These are phyloP conservation scores for Drosophila bifasciata DNA, from an alignment of 1,140 invertebrate genomes.

Conservation along the genomic window DNA sequence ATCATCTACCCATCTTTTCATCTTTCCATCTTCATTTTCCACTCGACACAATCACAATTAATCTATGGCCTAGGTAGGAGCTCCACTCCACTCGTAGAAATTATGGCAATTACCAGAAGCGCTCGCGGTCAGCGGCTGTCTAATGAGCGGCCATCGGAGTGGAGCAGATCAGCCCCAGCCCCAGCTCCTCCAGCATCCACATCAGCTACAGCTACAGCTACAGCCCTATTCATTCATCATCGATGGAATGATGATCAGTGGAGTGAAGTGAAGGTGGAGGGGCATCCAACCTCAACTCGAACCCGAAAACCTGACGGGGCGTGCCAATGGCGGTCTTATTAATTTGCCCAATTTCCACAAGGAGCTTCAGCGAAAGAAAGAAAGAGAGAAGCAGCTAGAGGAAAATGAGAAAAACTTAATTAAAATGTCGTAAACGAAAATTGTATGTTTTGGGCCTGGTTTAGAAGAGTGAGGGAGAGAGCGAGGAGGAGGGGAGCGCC, in stretches of 20 bases:
- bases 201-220: conserved; percentile 3
- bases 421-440: conserved; percentile 83
- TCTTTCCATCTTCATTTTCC: conserved; percentile 35
- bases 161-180: conserved; percentile 55
- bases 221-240: conserved; percentile 78
- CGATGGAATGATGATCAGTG: conserved; percentile 58
- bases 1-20: conserved; percentile 16
- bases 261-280: not conserved
- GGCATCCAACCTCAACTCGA: conserved; percentile 1
- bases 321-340: conserved; percentile 80
- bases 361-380: not conserved
- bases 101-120: conserved; percentile 75
- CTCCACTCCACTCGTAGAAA: conserved; percentile 42
- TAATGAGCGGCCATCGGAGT: conserved; percentile 61
- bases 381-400: conserved; percentile 28
- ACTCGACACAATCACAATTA: conserved; percentile 67
- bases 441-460: conserved; percentile 69
- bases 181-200: not conserved
- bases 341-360: conserved; percentile 79
- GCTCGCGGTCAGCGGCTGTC: conserved; percentile 67
- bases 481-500: not conserved
- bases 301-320: conserved; percentile 60
- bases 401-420: conserved; percentile 74
- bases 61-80: conserved; percentile 62
- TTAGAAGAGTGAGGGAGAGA: not conserved